A percentile compares a stretch with the other conserved stretches of the same genome.
phyloP scores from a whole-genome alignment of 2,797 vertebrate species.

The Acrossocheilus fasciatus region DNA sequence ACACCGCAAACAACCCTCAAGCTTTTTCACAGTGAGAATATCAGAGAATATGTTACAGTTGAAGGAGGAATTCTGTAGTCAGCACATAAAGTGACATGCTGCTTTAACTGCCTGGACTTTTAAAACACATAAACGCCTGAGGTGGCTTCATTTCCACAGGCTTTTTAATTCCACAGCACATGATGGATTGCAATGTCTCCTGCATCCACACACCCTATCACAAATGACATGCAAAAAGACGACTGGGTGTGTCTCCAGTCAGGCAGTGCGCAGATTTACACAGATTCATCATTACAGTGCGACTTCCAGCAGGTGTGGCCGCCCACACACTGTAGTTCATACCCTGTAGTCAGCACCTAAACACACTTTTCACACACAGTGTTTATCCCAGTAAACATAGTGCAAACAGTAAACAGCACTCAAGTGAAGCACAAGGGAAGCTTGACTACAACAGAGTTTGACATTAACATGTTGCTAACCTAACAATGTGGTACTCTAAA shows the following conservation, averaged over 20 bases:
- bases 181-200: background rate
- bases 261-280: background rate
- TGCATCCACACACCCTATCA: slow-evolving; percentile 23
- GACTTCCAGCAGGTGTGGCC: slow-evolving; percentile 21
- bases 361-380: slow-evolving; percentile 1
- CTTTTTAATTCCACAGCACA: background rate
- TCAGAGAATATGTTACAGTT: background rate
- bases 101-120: slow-evolving; percentile 4
- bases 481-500: background rate
- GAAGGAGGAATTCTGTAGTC: background rate
- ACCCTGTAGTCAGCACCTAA: slow-evolving; percentile 11
- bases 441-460: background rate
- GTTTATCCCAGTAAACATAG: too few relatives aligned
- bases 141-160: background rate
- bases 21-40: background rate
- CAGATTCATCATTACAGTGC: slow-evolving; percentile 23
- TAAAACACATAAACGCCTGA: slow-evolving; percentile 20
- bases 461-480: background rate
- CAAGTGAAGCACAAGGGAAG: background rate
- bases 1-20: background rate
- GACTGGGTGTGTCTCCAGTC: background rate
- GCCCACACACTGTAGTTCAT: background rate
- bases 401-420: background rate
- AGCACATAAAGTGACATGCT: background rate
- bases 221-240: slow-evolving; percentile 35